Evolutionary conservation across 2,113 vertebrate genomes (phyloP), one percentile per base, ranked within the genome.

Genomic region (Microcebus murinus): DNA sequence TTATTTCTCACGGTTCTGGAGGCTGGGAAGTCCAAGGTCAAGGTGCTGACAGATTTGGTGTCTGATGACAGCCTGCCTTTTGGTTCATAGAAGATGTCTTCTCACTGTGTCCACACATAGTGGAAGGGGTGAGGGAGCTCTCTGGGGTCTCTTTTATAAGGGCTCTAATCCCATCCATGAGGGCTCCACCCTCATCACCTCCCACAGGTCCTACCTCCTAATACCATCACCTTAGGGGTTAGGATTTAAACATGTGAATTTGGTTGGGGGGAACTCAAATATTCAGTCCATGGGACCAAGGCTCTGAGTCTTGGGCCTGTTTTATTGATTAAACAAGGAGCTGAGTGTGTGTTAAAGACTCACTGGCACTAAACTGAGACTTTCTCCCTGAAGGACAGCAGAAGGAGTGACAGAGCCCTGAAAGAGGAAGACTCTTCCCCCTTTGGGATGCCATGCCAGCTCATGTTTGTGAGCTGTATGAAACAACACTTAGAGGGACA

Each of bases 211-310:
- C 45, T 8, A 34, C 8, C 29, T 77, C 45, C 10, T 50, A 77
- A 77, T 17, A 77, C 74, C 4, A 10, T 77, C 74, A 48, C 29
- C 8, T 52, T n/a, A 31, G 9, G 76, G 15, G 2, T 52, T 79
- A 52, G 31, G 36, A 61, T 82, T 61, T 59, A 23, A 39, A 57
- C 79, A 59, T n/a, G 5, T 27, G 79, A 81, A 36, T 81, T 61
- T n/a, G 5, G 17, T 36, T n/a, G 8, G 10, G 17, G 55, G 55
- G 10, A 3, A 3, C 2, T 18, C 23, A 15, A 25, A 57, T 2
- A 8, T 29, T 82, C 13, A 61, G 8, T 61, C n/a, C 8, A 42
- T 15, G 42, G 55, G 23, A 42, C 34, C 25, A 48, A 31, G 31
- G 36, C 91, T 61, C 25, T 71, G 73, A 71, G 63, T n/a, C 70